phyloP scores from a whole-genome alignment of 1,140 invertebrate species.

The Thalassaphorura encarpata region DNA sequence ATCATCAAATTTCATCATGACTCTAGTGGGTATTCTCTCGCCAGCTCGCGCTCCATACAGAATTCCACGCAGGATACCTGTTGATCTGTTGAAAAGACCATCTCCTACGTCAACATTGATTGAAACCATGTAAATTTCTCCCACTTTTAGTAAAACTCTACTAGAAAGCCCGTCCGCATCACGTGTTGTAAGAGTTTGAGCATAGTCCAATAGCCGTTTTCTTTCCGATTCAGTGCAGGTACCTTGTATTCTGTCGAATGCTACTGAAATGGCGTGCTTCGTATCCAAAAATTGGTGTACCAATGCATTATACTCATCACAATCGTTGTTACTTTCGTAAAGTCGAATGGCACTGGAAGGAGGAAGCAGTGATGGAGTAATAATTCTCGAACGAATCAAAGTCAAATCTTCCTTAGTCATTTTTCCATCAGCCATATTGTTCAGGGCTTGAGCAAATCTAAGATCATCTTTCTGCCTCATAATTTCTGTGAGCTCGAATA shows the following conservation, averaged over 20 bases:
- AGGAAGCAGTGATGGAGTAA: too few relatives aligned
- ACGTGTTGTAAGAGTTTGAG: not conserved
- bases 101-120: constrained; percentile 10
- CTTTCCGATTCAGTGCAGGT: too few relatives aligned
- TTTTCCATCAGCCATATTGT: not conserved
- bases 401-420: not conserved
- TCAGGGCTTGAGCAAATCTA: not conserved
- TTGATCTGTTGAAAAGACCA: constrained; percentile 8
- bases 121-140: constrained; percentile 6
- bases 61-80: not conserved
- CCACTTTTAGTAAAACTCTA: not conserved
- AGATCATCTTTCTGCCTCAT: not conserved
- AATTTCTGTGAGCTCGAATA: not conserved
- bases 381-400: not conserved
- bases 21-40: not conserved
- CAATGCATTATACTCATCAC: too few relatives aligned
- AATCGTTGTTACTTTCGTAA: too few relatives aligned
- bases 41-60: not conserved
- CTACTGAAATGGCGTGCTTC: too few relatives aligned
- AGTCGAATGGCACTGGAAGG: too few relatives aligned
- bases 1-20: not conserved
- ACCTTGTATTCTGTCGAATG: too few relatives aligned
- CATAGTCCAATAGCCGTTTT: not conserved
- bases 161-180: not conserved
- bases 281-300: too few relatives aligned